Conservation (phyloP, 2,888 invertebrate species). For the Cerastis rubricosa region DNA sequence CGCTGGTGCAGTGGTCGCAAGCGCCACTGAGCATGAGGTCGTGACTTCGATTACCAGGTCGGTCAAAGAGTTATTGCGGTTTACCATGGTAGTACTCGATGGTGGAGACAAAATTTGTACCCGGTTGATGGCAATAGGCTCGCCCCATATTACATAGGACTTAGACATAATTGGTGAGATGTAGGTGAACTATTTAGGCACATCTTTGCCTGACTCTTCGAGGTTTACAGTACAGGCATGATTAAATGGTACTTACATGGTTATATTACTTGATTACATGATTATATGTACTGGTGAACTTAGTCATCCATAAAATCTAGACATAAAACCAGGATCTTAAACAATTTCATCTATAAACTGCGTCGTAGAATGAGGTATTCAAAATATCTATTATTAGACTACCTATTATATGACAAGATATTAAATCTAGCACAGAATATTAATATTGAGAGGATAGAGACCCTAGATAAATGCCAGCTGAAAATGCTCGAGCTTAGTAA, state of each 20-base stretch:
- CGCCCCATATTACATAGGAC: neutral
- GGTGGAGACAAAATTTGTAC: neutral
- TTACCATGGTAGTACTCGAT: neutral
- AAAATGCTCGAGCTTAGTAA: slow-evolving; percentile 3
- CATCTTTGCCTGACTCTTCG: neutral
- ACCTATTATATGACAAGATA: slow-evolving; percentile 9
- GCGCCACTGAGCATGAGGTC: neutral
- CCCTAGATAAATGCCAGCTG: neutral
- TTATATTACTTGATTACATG: too few species aligned
- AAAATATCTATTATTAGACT: slow-evolving; percentile 14
- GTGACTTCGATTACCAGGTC: neutral
- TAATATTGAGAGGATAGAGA: slow-evolving; percentile 30
- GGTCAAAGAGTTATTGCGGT: neutral
- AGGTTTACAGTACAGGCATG: neutral
- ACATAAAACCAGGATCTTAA: neutral
- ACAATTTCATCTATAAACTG: neutral
- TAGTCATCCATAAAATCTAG: neutral
- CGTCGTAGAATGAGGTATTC: neutral
- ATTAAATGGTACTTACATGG: too few species aligned
- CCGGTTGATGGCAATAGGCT: neutral
- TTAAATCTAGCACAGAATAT: slow-evolving; percentile 35
- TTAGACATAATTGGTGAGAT: neutral
- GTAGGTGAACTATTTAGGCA: neutral
- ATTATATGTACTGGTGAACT: neutral
- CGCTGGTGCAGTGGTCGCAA: neutral